phyloP scores from a whole-genome alignment of 2,888 invertebrate genomes.

The Caenorhabditis imperialis region DNA sequence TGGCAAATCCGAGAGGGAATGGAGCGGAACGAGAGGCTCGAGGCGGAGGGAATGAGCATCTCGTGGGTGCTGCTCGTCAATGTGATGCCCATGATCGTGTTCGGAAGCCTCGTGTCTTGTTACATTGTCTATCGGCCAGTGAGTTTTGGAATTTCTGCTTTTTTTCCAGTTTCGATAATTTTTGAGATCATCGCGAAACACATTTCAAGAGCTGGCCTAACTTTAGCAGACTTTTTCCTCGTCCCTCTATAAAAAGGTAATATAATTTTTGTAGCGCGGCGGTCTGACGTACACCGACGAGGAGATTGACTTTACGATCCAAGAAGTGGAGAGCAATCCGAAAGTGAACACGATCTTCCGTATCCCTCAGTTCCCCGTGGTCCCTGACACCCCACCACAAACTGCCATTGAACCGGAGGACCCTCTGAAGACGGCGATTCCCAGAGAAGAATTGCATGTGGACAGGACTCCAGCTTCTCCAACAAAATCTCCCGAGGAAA shows the following conservation, averaged over 20 bases:
- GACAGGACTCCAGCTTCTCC: slow-evolving; percentile 9
- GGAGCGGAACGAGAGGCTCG: slow-evolving; percentile 1
- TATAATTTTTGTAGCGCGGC: slow-evolving; percentile 24
- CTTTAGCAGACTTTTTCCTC: no score
- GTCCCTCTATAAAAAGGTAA: background rate
- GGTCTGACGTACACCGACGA: slow-evolving; percentile 47
- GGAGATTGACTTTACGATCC: slow-evolving; percentile 40
- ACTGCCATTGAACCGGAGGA: slow-evolving; percentile 10
- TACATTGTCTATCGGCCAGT: slow-evolving; percentile 50
- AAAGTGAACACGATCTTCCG: slow-evolving; percentile 23
- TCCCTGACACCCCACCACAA: background rate
- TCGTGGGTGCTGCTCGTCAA: slow-evolving; percentile 20
- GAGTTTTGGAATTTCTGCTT: background rate
- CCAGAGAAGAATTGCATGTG: background rate
- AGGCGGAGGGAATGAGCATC: background rate
- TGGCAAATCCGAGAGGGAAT: slow-evolving; percentile 7
- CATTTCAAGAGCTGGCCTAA: no score
- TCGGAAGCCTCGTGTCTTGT: slow-evolving; percentile 35
- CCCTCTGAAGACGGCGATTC: slow-evolving; percentile 8
- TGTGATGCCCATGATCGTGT: slow-evolving; percentile 31
- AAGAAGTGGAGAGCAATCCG: slow-evolving; percentile 30
- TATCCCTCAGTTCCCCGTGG: background rate
- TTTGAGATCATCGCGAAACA: background rate
- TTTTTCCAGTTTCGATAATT: background rate
- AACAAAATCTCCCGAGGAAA: slow-evolving; percentile 8